phyloP scores from a whole-genome alignment of 2,113 vertebrate genomes.

The Leucopsar rothschildi region DNA sequence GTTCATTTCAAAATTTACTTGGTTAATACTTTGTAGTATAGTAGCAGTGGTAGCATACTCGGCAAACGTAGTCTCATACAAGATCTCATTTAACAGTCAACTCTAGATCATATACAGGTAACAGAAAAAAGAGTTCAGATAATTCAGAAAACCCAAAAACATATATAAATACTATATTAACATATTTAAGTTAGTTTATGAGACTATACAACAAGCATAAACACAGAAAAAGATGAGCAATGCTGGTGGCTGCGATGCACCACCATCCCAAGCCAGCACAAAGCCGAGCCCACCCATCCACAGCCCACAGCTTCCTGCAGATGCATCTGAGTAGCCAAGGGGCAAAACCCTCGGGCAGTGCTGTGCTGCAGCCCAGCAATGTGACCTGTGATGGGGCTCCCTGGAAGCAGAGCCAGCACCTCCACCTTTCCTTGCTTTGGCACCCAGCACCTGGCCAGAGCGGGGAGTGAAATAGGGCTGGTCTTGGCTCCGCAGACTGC shows the following conservation, averaged over 20 bases:
- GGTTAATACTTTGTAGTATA: constrained; percentile 45
- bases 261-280: not conserved
- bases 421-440: not conserved
- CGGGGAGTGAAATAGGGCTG: accelerated
- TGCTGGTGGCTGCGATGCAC: not conserved
- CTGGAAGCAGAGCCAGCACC: not conserved
- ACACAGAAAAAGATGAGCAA: not conserved
- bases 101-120: constrained; percentile 63
- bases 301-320: not conserved
- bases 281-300: not conserved
- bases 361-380: not conserved
- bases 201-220: constrained; percentile 46
- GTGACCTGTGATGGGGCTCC: not conserved
- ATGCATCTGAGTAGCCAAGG: not conserved
- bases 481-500: not conserved
- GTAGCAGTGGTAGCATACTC: constrained; percentile 22
- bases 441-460: accelerated
- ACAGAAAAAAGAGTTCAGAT: constrained; percentile 30
- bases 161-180: constrained; percentile 60
- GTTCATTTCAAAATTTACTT: constrained; percentile 45
- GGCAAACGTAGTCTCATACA: constrained; percentile 18
- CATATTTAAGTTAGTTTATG: constrained; percentile 56
- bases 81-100: constrained; percentile 58
- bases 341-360: not conserved
- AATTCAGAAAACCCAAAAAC: constrained; percentile 20